Evolutionary conservation across 2,888 invertebrate genomes (phyloP).

Genomic region (Lasioglossum pauxillum): DNA sequence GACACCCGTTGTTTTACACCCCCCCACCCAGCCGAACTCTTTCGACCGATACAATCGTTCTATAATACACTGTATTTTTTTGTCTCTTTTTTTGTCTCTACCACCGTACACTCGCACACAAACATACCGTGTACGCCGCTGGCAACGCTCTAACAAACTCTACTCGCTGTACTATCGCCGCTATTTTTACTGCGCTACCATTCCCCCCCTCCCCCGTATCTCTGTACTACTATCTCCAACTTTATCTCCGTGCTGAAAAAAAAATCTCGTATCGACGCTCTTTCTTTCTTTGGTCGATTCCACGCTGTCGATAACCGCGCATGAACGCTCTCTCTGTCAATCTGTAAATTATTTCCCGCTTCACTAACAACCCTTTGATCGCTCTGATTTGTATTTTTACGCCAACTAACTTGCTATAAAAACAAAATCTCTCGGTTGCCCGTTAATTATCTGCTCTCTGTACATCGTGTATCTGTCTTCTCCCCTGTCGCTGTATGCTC

Average conservation of each 20-base stretch:
- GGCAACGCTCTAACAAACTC: constrained; percentile 48
- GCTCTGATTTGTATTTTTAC: constrained; percentile 39
- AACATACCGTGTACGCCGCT: constrained; percentile 67
- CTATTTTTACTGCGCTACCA: constrained; percentile 22
- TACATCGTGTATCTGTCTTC: background rate
- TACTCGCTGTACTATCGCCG: constrained; percentile 35
- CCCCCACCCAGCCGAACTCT: background rate
- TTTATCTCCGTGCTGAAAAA: constrained; percentile 17
- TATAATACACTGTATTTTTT: constrained; percentile 68
- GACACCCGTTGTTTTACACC: background rate
- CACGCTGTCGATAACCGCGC: background rate
- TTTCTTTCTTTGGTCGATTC: background rate
- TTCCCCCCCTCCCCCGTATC: background rate
- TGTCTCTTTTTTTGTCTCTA: constrained; percentile 69
- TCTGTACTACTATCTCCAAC: constrained; percentile 3
- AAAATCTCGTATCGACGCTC: background rate
- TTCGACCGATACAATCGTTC: constrained; percentile 43
- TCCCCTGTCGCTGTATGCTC: constrained; percentile 11
- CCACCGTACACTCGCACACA: constrained; percentile 69
- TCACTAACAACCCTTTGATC: constrained; percentile 41
- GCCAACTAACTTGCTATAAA: constrained; percentile 22
- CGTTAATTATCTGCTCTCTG: constrained; percentile 37
- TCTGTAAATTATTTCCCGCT: constrained; percentile 50
- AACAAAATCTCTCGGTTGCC: constrained; percentile 32
- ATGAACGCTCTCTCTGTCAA: constrained; percentile 36